Evolutionary conservation across 2,113 vertebrate genomes (phyloP).

Genomic region (Microcebus ravelobensis): DNA sequence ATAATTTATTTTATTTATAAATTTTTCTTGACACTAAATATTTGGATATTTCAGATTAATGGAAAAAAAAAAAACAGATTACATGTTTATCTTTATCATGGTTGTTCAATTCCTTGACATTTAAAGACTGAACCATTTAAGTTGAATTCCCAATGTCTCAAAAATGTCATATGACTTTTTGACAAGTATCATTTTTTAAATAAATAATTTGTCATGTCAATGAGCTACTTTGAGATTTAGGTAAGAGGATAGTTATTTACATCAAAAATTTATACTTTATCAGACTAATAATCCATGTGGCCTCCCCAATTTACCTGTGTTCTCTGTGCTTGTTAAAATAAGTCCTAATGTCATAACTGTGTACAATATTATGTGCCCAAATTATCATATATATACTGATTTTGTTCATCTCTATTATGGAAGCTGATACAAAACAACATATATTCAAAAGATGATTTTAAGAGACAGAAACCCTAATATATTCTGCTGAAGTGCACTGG

Average conservation of each 20-base stretch:
- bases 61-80: neutral
- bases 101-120: neutral
- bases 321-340: neutral
- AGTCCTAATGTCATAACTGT: neutral
- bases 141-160: neutral
- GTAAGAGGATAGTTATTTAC: neutral
- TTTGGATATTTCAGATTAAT: neutral
- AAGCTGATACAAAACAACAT: neutral
- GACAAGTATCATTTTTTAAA: constrained; percentile 8
- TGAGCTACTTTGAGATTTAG: neutral
- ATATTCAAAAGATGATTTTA: neutral
- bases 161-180: neutral
- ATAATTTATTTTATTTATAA: neutral
- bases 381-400: neutral
- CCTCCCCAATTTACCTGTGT: neutral
- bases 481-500: constrained; percentile 12
- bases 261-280: neutral
- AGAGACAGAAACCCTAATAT: neutral
- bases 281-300: neutral
- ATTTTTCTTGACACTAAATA: neutral
- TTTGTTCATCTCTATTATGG: neutral
- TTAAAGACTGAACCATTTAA: neutral
- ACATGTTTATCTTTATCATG: neutral
- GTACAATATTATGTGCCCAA: neutral
- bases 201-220: neutral